Percentiles rank a stretch among this genome's conserved stretches.
Conservation (phyloP, 2,113 vertebrate genomes). For the Protobothrops mucrosquamatus region DNA sequence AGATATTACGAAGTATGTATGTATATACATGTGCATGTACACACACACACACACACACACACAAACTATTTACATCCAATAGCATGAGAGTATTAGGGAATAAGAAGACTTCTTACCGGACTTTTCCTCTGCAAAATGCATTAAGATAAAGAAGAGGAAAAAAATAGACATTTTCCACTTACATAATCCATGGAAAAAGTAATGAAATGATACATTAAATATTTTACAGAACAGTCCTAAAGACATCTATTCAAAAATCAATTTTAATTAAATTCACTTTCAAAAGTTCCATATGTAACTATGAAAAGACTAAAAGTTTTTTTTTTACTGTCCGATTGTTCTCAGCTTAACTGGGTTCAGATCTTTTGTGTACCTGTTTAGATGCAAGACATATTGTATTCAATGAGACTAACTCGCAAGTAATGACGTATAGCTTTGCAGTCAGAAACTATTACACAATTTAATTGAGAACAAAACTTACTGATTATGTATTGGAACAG, state of each 20-base stretch:
- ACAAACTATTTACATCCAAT: not conserved
- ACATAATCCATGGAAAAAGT: not conserved
- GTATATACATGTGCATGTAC: not conserved
- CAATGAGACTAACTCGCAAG: not conserved
- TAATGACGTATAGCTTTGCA: not conserved
- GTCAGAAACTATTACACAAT: not conserved
- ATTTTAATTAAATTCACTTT: not conserved
- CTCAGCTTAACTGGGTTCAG: not conserved
- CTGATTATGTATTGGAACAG: not conserved
- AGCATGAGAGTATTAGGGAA: not conserved
- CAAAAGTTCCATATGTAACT: not conserved
- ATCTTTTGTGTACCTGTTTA: not conserved
- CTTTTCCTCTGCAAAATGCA: constrained; percentile 85
- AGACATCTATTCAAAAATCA: not conserved
- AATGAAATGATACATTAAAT: not conserved
- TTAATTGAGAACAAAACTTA: not conserved
- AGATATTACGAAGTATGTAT: not conserved
- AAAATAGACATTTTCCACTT: constrained; percentile 30
- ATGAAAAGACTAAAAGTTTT: not conserved
- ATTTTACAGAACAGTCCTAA: not conserved
- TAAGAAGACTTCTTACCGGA: constrained; percentile 84
- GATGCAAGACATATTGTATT: not conserved
- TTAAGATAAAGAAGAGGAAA: constrained; percentile 42
- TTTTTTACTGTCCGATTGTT: not conserved
- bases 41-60: not conserved